A percentile compares a stretch with the other conserved stretches of the same genome.
These are phyloP conservation scores for Stigmatopora nigra DNA, from an alignment of 2,113 vertebrate species.

Conservation along the genomic window DNA sequence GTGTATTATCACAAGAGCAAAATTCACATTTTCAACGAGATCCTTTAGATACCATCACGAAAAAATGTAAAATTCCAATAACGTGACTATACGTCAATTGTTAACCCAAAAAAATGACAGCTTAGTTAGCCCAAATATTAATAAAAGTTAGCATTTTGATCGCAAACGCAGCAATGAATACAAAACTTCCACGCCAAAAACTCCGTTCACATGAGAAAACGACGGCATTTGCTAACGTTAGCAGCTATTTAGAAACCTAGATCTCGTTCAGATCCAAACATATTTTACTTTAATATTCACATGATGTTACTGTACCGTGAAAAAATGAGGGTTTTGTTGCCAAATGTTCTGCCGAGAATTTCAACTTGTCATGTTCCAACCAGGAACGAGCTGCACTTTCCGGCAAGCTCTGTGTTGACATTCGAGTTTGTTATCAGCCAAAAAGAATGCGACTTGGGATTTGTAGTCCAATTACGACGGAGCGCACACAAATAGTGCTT, in stretches of 20 bases:
- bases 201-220: slow-evolving; percentile 30
- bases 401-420: slow-evolving; percentile 38
- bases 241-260: slow-evolving; percentile 5
- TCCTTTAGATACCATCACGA: too few species aligned
- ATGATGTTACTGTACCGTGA: slow-evolving; percentile 33
- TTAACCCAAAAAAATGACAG: neutral
- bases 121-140: neutral
- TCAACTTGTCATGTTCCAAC: slow-evolving; percentile 46
- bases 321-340: slow-evolving; percentile 10
- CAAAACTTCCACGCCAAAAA: slow-evolving; percentile 11
- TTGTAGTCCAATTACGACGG: neutral
- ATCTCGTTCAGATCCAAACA: too few species aligned
- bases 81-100: neutral
- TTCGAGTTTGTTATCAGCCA: slow-evolving; percentile 61
- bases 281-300: neutral
- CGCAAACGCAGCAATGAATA: too few species aligned
- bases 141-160: neutral
- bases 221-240: slow-evolving; percentile 44
- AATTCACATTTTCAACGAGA: too few species aligned
- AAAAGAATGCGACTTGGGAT: slow-evolving; percentile 39
- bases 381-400: slow-evolving; percentile 56
- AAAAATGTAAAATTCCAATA: too few species aligned
- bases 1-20: too few species aligned
- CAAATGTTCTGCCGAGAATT: neutral
- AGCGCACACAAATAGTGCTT: too few species aligned